Evolutionary conservation across 2,113 vertebrate genomes (phyloP).

Genomic region (Dryoscopus gambensis): DNA sequence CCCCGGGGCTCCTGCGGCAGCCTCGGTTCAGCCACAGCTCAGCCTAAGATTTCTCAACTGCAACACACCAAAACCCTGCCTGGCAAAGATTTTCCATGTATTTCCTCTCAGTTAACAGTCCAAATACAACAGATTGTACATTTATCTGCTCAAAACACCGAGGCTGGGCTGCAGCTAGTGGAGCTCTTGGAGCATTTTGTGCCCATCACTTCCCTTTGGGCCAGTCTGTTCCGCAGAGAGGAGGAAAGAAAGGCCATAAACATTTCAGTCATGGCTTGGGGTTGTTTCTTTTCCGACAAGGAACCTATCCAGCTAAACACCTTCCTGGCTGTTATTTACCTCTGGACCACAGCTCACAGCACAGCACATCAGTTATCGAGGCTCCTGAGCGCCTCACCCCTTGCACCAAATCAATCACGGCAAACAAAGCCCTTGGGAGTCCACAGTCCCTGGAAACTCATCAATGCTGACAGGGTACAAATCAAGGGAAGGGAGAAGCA

Average conservation of each 20-base stretch:
- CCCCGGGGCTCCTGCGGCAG: neutral
- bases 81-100: neutral
- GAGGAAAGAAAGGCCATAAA: neutral
- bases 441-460: neutral
- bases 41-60: neutral
- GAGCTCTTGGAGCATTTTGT: neutral
- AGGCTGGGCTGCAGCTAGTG: neutral
- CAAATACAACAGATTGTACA: fast-evolving
- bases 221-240: neutral
- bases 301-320: neutral
- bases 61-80: fast-evolving
- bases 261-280: fast-evolving
- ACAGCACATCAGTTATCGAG: neutral
- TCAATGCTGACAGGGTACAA: neutral
- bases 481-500: neutral
- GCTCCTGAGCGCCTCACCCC: neutral
- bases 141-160: neutral
- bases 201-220: neutral
- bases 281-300: neutral
- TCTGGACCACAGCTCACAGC: neutral
- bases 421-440: neutral
- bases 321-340: neutral
- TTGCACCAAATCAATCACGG: neutral
- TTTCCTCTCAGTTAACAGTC: neutral
- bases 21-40: neutral